These are phyloP conservation scores for Nowickia ferox DNA, from an alignment of 2,888 invertebrate genomes.

Conservation along the genomic window DNA sequence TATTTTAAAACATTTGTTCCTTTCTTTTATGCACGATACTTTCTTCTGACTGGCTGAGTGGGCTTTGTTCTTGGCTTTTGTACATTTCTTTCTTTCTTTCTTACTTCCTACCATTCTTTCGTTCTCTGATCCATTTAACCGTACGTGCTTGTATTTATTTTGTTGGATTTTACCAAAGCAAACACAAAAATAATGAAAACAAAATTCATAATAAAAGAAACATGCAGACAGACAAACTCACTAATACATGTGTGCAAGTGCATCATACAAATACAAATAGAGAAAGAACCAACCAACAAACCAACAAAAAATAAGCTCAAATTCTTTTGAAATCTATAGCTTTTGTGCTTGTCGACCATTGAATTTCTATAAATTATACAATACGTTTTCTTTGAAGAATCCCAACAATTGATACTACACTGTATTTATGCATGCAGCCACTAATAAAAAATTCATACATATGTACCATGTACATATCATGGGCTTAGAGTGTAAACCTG, in stretches of 20 bases:
- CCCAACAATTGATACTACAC: constrained; percentile 51
- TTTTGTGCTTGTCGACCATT: constrained; percentile 62
- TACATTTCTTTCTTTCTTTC: constrained; percentile 44
- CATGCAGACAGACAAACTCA: background rate
- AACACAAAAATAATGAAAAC: constrained; percentile 64
- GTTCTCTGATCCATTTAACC: constrained; percentile 62
- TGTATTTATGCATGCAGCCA: too few species aligned
- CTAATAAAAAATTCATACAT: too few species aligned
- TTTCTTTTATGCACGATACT: constrained; percentile 47
- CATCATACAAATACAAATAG: constrained; percentile 39
- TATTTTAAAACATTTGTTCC: constrained; percentile 64
- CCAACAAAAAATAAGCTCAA: constrained; percentile 24
- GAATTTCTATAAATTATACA: constrained; percentile 56
- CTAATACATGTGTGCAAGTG: constrained; percentile 19
- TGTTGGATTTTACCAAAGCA: constrained; percentile 62
- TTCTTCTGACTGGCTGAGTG: constrained; percentile 58
- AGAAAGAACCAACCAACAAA: constrained; percentile 42
- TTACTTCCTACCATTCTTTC: constrained; percentile 48
- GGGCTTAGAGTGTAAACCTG: too few species aligned
- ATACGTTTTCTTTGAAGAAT: constrained; percentile 63
- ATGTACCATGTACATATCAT: too few species aligned
- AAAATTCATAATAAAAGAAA: constrained; percentile 59
- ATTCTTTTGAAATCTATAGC: constrained; percentile 64
- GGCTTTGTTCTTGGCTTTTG: constrained; percentile 63
- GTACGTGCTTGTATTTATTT: constrained; percentile 66